These are phyloP conservation scores for Botrylloides violaceus DNA, from an alignment of 23 tunicate genomes.

Conservation along the genomic window DNA sequence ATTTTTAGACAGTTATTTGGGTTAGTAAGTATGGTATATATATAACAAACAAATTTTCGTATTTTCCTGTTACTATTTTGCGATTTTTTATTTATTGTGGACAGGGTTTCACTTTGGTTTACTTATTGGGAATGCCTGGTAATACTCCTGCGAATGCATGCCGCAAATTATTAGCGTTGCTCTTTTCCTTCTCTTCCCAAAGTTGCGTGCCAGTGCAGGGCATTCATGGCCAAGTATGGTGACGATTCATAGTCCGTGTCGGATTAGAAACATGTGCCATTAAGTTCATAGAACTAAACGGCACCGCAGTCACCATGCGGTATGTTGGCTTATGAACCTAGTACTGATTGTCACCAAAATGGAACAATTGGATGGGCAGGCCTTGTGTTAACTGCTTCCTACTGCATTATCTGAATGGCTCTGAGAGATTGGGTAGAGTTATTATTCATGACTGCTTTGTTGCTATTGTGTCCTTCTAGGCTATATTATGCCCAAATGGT, in stretches of 20 bases:
- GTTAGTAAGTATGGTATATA: too few species aligned
- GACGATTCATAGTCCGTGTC: neutral
- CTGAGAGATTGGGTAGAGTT: neutral
- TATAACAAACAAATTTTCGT: neutral
- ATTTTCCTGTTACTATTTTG: neutral
- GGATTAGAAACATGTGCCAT: constrained; percentile 1
- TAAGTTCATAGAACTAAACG: constrained; percentile 17
- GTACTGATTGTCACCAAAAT: neutral
- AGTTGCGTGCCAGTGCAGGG: constrained; percentile 13
- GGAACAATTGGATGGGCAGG: constrained; percentile 1
- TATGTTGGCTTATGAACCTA: constrained; percentile 26
- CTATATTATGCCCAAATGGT: too few species aligned
- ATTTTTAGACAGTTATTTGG: too few species aligned
- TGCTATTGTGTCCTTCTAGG: neutral
- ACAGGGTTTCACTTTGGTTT: constrained; percentile 28
- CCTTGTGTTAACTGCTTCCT: constrained; percentile 6
- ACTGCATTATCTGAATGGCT: neutral
- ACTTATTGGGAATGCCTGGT: constrained; percentile 26
- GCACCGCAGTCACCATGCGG: constrained; percentile 29
- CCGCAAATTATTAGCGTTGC: neutral
- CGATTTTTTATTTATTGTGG: constrained; percentile 21
- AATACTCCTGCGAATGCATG: constrained; percentile 10
- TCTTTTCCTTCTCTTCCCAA: neutral
- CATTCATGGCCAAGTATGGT: constrained; percentile 27
- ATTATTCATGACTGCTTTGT: neutral